Percentiles rank a stretch among this genome's conserved stretches.
Evolutionary conservation across 2,888 invertebrate genomes (phyloP).

Genomic region (Adelognathus sp.): DNA sequence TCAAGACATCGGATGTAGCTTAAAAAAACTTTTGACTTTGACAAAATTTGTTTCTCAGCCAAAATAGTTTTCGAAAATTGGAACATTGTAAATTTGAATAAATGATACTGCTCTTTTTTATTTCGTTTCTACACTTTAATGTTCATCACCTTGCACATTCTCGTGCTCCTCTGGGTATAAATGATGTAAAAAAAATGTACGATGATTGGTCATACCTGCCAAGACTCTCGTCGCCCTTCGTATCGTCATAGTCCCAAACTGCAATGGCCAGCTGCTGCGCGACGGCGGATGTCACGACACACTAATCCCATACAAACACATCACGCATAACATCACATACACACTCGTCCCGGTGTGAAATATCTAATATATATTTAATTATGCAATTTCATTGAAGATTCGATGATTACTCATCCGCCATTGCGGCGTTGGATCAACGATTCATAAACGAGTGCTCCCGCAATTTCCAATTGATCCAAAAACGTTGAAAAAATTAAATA

Average conservation of each 20-base stretch:
- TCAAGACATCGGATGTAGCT: too few species aligned
- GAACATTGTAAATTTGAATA: too few species aligned
- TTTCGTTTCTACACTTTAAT: neutral
- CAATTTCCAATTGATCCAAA: too few species aligned
- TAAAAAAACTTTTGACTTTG: too few species aligned
- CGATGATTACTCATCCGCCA: neutral
- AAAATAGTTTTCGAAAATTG: too few species aligned
- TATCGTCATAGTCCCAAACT: constrained; percentile 94
- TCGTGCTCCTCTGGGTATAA: too few species aligned
- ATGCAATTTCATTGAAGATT: neutral
- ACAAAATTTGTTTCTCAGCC: too few species aligned
- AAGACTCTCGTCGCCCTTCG: constrained; percentile 92
- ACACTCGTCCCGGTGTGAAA: constrained; percentile 63
- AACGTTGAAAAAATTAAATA: neutral
- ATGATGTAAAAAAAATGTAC: neutral
- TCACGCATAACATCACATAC: constrained; percentile 78
- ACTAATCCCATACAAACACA: constrained; percentile 80
- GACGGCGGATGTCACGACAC: constrained; percentile 82
- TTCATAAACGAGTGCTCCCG: too few species aligned
- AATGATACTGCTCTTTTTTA: too few species aligned
- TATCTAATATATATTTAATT: constrained; percentile 7
- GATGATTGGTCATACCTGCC: constrained; percentile 87
- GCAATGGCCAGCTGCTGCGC: constrained; percentile 89
- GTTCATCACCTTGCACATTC: neutral
- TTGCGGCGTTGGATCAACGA: neutral